Evolutionary conservation across 2,888 invertebrate species (phyloP).

Genomic region (Drosophila suboccidentalis): DNA sequence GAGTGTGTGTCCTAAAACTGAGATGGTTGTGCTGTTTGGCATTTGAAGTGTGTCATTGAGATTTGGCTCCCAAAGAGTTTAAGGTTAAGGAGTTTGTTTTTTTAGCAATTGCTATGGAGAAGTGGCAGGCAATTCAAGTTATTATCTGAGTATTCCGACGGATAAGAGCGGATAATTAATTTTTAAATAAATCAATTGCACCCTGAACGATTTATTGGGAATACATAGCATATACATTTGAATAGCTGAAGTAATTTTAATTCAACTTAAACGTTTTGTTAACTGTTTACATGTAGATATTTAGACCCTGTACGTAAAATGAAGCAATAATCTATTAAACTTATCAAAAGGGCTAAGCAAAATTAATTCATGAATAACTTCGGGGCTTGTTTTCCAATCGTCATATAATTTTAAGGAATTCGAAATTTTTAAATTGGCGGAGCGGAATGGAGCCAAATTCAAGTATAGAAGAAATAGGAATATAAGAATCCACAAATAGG

Average conservation of each 20-base stretch:
- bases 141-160: constrained; percentile 18
- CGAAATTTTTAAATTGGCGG: no score
- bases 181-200: not conserved
- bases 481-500: no score
- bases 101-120: constrained; percentile 24
- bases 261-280: not conserved
- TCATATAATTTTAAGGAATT: no score
- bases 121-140: constrained; percentile 14
- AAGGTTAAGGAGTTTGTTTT: constrained; percentile 39
- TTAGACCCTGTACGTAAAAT: not conserved
- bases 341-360: no score
- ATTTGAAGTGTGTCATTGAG: constrained; percentile 63
- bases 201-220: not conserved
- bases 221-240: not conserved
- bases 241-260: not conserved
- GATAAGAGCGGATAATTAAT: not conserved
- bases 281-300: not conserved
- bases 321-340: no score
- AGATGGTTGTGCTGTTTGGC: constrained; percentile 62
- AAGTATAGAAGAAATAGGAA: no score
- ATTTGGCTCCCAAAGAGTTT: constrained; percentile 53
- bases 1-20: constrained; percentile 41
- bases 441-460: no score
- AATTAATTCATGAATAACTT: no score
- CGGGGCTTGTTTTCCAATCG: no score